Evolutionary conservation across 2,888 invertebrate species (phyloP).

Genomic region (Tortricodes alternella): DNA sequence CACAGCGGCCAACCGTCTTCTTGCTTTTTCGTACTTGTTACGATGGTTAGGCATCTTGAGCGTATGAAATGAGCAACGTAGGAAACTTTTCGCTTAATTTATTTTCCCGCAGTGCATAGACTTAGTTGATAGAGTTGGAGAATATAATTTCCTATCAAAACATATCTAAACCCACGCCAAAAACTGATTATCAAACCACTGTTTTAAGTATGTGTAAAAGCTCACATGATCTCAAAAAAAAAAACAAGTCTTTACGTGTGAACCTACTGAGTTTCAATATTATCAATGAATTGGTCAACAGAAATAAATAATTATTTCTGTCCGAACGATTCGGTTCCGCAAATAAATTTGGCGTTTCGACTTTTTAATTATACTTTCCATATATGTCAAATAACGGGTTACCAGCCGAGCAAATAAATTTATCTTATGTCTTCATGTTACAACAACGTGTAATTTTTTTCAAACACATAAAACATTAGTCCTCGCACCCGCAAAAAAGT

Average conservation of each 20-base stretch:
- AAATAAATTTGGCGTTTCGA: slow-evolving; percentile 22
- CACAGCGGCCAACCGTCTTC: slow-evolving; percentile 94
- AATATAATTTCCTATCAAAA: not conserved
- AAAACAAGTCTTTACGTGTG: not conserved
- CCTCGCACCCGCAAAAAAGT: no score
- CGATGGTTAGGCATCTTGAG: slow-evolving; percentile 61
- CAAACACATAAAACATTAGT: no score
- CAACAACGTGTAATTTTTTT: no score
- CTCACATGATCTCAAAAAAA: not conserved
- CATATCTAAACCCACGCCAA: not conserved
- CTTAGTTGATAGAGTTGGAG: no score
- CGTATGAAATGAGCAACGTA: not conserved
- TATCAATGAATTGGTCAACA: not conserved
- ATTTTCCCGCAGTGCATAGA: not conserved
- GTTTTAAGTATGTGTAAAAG: not conserved
- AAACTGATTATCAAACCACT: slow-evolving; percentile 14
- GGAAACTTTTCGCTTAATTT: not conserved
- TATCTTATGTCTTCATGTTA: not conserved
- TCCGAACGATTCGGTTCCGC: slow-evolving; percentile 12
- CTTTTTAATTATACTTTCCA: not conserved
- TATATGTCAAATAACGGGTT: slow-evolving; percentile 5
- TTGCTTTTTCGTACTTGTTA: slow-evolving; percentile 85
- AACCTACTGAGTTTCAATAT: slow-evolving; percentile 10
- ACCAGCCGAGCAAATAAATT: not conserved
- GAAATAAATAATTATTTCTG: slow-evolving; percentile 25